A percentile compares a stretch with the other conserved stretches of the same genome.
phyloP scores from a whole-genome alignment of 2,888 invertebrate species.

The Resseliella maxima region DNA sequence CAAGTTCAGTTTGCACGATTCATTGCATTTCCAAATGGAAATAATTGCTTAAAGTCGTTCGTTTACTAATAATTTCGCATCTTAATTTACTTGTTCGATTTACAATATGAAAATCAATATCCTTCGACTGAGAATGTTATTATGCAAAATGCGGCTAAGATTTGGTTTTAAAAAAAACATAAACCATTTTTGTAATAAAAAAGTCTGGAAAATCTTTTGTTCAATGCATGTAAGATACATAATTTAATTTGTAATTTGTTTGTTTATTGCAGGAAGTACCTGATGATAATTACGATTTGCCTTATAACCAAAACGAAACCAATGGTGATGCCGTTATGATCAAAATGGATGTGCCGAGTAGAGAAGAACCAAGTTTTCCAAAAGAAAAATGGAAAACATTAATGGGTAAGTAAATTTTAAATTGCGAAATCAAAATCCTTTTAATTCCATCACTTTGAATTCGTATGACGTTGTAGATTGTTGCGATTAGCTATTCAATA shows the following conservation, averaged over 20 bases:
- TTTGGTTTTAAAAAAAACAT: neutral
- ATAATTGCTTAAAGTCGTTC: neutral
- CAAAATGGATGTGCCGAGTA: conserved; percentile 70
- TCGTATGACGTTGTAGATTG: neutral
- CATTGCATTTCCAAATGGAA: neutral
- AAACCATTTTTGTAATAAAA: neutral
- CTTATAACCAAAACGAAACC: conserved; percentile 61
- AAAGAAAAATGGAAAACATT: conserved; percentile 88
- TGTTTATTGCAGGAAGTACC: conserved; percentile 61
- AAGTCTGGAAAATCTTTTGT: neutral
- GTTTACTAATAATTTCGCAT: neutral
- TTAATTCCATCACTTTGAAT: conserved; percentile 64
- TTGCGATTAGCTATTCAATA: neutral
- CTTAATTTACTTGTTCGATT: no score
- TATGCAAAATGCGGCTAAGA: neutral
- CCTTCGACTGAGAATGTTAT: neutral
- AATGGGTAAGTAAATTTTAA: conserved; percentile 63
- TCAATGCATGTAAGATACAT: neutral
- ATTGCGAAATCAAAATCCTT: neutral
- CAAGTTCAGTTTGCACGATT: neutral
- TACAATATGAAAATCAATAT: conserved; percentile 45
- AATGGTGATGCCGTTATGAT: conserved; percentile 68
- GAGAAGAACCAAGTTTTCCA: conserved; percentile 82
- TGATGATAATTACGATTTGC: conserved; percentile 62
- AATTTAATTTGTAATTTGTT: conserved; percentile 2